phyloP scores from a whole-genome alignment of 2,113 vertebrate genomes.

The Colaptes auratus region DNA sequence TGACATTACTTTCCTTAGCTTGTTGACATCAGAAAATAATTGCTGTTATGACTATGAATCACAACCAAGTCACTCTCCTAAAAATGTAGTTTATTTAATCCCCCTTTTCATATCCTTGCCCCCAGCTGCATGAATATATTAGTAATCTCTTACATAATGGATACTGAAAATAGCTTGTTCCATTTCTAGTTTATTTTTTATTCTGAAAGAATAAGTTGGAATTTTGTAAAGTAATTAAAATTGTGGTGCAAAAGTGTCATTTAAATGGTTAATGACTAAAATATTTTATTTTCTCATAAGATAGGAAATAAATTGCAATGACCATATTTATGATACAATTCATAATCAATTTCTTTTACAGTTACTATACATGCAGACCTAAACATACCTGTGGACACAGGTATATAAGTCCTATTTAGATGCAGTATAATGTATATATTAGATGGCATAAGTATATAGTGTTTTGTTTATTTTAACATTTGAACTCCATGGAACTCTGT shows the following conservation, averaged over 20 bases:
- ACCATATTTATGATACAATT: neutral
- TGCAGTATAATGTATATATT: neutral
- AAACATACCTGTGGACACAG: neutral
- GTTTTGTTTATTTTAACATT: neutral
- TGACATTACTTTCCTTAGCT: neutral
- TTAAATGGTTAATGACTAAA: neutral
- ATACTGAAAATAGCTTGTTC: constrained; percentile 9
- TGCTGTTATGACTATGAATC: constrained; percentile 16
- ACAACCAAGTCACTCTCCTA: neutral
- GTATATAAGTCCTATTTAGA: neutral
- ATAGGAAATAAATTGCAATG: neutral
- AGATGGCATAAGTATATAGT: neutral
- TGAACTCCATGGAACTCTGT: neutral
- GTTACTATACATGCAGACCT: neutral
- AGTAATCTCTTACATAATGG: constrained; percentile 34
- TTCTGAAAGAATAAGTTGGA: neutral
- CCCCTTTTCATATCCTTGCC: neutral
- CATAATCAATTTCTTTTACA: neutral
- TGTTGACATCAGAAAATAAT: neutral
- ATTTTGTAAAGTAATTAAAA: neutral
- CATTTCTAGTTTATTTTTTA: neutral
- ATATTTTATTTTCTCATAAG: neutral
- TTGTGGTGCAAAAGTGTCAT: neutral
- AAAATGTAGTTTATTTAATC: neutral
- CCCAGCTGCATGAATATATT: constrained; percentile 9